These are phyloP conservation scores for Drosophila sproati DNA, from an alignment of 1,140 invertebrate species.

Conservation along the genomic window DNA sequence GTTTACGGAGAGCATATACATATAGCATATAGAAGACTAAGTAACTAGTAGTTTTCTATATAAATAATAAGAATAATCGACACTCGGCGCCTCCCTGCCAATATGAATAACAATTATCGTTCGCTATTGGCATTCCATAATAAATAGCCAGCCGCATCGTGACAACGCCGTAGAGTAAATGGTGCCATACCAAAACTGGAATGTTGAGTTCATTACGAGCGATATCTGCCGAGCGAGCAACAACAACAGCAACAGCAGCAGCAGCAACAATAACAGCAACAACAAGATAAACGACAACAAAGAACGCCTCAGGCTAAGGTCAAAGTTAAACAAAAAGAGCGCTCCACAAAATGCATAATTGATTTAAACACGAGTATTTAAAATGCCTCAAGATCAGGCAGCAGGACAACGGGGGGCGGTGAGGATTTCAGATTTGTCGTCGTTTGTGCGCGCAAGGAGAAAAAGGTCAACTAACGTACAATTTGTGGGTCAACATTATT, in stretches of 20 bases:
- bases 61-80: slow-evolving; percentile 35
- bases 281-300: slow-evolving; percentile 59
- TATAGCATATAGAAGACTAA: neutral
- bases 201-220: slow-evolving; percentile 69
- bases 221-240: slow-evolving; percentile 12
- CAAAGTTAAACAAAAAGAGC: slow-evolving; percentile 76
- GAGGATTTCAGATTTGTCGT: slow-evolving; percentile 6
- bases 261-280: slow-evolving; percentile 39
- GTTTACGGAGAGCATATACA: neutral
- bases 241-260: slow-evolving; percentile 27
- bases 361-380: slow-evolving; percentile 75
- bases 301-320: slow-evolving; percentile 76
- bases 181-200: slow-evolving; percentile 65
- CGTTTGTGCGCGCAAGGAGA: slow-evolving; percentile 50
- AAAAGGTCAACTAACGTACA: slow-evolving; percentile 81
- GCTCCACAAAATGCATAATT: slow-evolving; percentile 78
- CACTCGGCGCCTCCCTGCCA: slow-evolving; percentile 46
- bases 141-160: slow-evolving; percentile 52
- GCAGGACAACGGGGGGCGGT: neutral
- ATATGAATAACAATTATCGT: slow-evolving; percentile 55
- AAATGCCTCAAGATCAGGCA: slow-evolving; percentile 4
- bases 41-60: slow-evolving; percentile 7
- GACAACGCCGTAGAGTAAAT: slow-evolving; percentile 52
- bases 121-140: slow-evolving; percentile 55
- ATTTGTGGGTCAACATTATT: slow-evolving; percentile 83